phyloP scores from a whole-genome alignment of 1,140 invertebrate species.

The Holcopasites calliopsidis region DNA sequence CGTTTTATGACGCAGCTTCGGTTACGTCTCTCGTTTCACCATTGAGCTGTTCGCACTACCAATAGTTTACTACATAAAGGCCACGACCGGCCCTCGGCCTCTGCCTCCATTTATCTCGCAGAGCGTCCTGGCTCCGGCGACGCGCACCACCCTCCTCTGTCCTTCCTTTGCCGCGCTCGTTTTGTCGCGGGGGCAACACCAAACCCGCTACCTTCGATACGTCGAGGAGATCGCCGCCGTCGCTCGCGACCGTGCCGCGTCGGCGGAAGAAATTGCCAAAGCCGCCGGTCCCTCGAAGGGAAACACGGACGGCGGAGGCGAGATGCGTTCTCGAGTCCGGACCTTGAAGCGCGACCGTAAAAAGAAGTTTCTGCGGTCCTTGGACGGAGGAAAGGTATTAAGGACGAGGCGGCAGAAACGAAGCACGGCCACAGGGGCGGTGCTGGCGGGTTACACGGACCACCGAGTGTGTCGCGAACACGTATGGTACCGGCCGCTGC shows the following conservation, averaged over 20 bases:
- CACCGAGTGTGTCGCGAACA: conserved; percentile 37
- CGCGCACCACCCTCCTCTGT: neutral
- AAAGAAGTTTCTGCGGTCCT: conserved; percentile 49
- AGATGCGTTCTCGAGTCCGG: conserved; percentile 34
- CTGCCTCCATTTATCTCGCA: conserved; percentile 64
- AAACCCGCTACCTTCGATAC: too few relatives aligned
- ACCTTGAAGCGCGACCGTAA: conserved; percentile 60
- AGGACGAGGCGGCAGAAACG: neutral
- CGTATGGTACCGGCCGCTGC: too few relatives aligned
- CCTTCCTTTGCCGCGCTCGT: neutral
- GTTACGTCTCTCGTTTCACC: conserved; percentile 79
- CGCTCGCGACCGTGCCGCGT: too few relatives aligned
- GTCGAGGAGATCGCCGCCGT: neutral
- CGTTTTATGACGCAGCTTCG: conserved; percentile 77
- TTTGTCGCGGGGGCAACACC: too few relatives aligned
- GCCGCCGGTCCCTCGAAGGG: too few relatives aligned
- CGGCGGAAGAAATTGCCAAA: too few relatives aligned
- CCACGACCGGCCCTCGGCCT: conserved; percentile 56
- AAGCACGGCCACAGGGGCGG: conserved; percentile 58
- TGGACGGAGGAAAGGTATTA: conserved; percentile 27
- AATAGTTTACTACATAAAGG: conserved; percentile 76
- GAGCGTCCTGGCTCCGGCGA: neutral
- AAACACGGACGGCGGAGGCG: neutral
- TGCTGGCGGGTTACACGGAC: conserved; percentile 50
- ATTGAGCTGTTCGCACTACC: conserved; percentile 77